Evolutionary conservation across 2,888 invertebrate species (phyloP), one percentile per base, ranked within the genome.

Genomic region (Cephalotes varians): DNA sequence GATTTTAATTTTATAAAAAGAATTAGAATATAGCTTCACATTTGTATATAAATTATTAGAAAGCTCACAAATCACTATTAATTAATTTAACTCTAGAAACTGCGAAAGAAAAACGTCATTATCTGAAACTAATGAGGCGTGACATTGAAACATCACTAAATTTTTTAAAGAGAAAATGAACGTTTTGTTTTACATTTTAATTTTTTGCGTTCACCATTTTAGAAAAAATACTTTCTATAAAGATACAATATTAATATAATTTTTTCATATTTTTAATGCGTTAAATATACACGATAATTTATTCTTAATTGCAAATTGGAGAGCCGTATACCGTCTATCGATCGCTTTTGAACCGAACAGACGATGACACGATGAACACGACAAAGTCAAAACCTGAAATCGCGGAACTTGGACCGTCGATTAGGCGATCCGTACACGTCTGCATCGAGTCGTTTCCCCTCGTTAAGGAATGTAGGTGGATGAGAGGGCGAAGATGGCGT

Each of bases 381-480:
- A 28, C 54, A 25, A 64, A 67, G 64, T 72, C 58, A 76, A 67
- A 82, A 73, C 40, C 69, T 40, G 62, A 51, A 51, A 69, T 51
- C 65, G 71, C 62, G 71, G 44, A 77, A 81, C 51, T 72, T 67
- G 82, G 65, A 85, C 65, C 58, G 83, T 37, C 83, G 83, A 81
- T 84, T 84, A 81, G 80, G 64, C 49, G 85, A 80, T 79, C 82
- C 76, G 83, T 85, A 84, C 86, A 89, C 85, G 85, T 89, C 82
- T 82, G 79, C 82, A 72, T 77, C 81, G 79, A 87, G 81, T 89
- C 88, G 86, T 88, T 85, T 84, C 86, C 77, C 64, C 90, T 90
- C 88, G 90, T 90, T 90, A 90, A 88, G 87, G 86, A 88, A 90
- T 90, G 85, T 71, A 79, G 77, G 74, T 82, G 71, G 82, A 62